Base-by-base conservation (phyloP, 2,113 vertebrate genomes). In the Indri indri region DNA sequence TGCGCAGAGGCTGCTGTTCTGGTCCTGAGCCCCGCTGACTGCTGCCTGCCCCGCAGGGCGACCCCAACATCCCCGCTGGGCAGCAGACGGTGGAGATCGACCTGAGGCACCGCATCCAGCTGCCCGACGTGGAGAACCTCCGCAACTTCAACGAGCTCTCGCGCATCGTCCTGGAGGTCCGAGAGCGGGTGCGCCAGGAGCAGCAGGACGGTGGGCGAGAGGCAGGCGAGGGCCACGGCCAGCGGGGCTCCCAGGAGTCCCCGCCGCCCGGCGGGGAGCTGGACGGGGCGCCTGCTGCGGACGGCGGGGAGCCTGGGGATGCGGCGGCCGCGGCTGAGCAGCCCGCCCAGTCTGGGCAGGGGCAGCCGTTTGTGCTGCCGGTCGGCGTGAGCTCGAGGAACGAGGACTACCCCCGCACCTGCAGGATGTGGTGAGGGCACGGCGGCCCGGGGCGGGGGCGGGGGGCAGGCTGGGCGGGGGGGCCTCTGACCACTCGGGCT, bases 61-160 rank as follows among this genome's bases (percentile, higher is more conserved):
- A 99, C 97, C 99, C 99, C 83, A 99, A 99, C 95, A 99, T 99
- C 96, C 99, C 99, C 25, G 99, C 99, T 0, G 99, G 99, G 12
- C 99, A 99, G 97, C 99, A 99, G 97, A 99, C 99, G 0, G 98
- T 99, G 81, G 99, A 99, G 93, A 98, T 99, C 0, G 99, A 99
- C 98, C 98, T 99, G 97, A 98, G 96, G 0, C 99, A 98, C 9
- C 99, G 99, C 0, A 98, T 99, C 92, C 99, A 98, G 93, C 99
- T 99, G 4, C 99, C 99, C 0, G 99, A 99, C 9, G 57, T 99
- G 0, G 99, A 99, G 97, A 99, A 98, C 88, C 99, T 99, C 92
- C 98, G 96, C 0, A 99, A 98, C 94, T 99, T 99, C 91, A 99
- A 99, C 0, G 99, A 99, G 98, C 99, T 99, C 0, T 99, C 99